These are phyloP conservation scores for Lontra canadensis DNA, from an alignment of 2,113 vertebrate species.

Conservation along the genomic window DNA sequence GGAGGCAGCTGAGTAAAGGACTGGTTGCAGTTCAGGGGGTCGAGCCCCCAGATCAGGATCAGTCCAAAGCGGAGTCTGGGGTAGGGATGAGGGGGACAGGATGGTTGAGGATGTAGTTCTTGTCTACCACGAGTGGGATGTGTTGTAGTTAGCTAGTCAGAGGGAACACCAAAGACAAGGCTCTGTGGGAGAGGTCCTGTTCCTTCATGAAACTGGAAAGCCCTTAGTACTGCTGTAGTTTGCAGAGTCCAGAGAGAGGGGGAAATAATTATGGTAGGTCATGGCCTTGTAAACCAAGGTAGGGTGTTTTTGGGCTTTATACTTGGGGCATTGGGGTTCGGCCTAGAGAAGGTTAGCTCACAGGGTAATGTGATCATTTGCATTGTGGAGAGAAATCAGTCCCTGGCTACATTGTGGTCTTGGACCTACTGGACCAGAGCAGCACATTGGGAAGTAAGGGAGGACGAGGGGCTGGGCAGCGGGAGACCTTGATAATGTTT, in stretches of 20 bases:
- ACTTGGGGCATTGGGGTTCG: background rate
- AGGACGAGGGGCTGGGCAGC: too few species aligned
- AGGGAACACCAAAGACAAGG: background rate
- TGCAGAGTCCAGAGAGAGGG: background rate
- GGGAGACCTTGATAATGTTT: background rate
- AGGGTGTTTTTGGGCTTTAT: background rate
- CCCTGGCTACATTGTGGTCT: accelerated
- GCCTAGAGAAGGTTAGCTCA: background rate
- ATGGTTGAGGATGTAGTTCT: background rate
- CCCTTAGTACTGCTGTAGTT: background rate
- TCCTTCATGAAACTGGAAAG: background rate
- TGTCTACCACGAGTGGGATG: background rate
- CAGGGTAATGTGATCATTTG: background rate
- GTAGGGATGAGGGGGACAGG: background rate
- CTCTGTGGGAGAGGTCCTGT: background rate
- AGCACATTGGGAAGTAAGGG: background rate
- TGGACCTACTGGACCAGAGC: too few species aligned
- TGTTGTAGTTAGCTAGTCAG: background rate
- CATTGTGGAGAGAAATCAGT: background rate
- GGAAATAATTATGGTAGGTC: background rate
- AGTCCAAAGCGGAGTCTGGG: background rate
- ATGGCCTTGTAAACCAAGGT: background rate
- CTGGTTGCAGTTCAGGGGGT: too few species aligned
- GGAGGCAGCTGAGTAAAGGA: background rate
- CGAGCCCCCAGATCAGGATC: too few species aligned